A percentile compares a stretch with the other conserved stretches of the same genome.
phyloP scores from a whole-genome alignment of 1,140 invertebrate genomes.

The Anagrus nilaparvatae region DNA sequence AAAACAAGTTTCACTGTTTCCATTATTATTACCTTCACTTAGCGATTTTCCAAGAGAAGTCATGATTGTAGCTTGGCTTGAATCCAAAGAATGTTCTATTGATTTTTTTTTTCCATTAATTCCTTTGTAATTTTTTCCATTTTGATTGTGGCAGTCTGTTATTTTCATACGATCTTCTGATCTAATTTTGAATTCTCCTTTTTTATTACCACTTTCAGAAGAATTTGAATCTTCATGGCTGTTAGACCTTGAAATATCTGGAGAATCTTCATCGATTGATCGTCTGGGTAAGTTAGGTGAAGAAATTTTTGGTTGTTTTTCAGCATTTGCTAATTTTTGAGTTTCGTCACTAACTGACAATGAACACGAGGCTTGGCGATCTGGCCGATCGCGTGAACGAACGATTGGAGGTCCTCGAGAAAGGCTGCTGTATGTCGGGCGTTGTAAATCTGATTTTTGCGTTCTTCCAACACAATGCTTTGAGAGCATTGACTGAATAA shows the following conservation, averaged over 20 bases:
- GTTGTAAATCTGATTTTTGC: slow-evolving; percentile 19
- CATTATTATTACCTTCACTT: slow-evolving; percentile 27
- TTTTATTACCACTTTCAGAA: slow-evolving; percentile 1
- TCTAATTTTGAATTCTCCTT: not conserved
- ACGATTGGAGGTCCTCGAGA: slow-evolving; percentile 25
- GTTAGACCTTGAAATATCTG: not conserved
- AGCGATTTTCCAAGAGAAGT: slow-evolving; percentile 32
- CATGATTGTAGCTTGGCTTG: slow-evolving; percentile 36
- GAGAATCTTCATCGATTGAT: not conserved
- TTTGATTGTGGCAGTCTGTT: not conserved
- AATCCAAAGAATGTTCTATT: slow-evolving; percentile 28
- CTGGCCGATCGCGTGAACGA: slow-evolving; percentile 16
- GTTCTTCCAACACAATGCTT: slow-evolving; percentile 32
- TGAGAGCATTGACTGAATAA: slow-evolving; percentile 36
- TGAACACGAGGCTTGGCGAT: slow-evolving; percentile 24
- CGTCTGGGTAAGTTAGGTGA: not conserved
- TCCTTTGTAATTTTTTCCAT: not conserved
- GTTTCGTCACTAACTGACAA: slow-evolving; percentile 29
- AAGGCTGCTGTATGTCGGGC: slow-evolving; percentile 31
- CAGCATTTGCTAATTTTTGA: slow-evolving; percentile 20
- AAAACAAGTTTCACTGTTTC: slow-evolving; percentile 4
- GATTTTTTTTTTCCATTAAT: slow-evolving; percentile 18
- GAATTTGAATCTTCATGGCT: not conserved
- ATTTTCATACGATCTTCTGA: not conserved
- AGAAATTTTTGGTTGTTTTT: not conserved